These are phyloP conservation scores for Nephrotoma appendiculata DNA, from an alignment of 2,888 invertebrate genomes.

Conservation along the genomic window DNA sequence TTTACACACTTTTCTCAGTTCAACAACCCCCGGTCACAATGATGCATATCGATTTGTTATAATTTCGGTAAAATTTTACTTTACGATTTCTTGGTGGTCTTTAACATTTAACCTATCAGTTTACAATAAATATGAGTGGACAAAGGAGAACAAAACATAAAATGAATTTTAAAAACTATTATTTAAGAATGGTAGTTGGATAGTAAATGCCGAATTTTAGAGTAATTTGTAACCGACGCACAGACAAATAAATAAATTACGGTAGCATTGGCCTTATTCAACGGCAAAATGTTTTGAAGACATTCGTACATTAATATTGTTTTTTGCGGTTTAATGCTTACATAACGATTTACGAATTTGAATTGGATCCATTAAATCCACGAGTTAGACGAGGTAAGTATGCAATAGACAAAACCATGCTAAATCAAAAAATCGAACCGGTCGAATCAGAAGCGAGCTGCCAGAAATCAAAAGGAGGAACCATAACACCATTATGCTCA, in stretches of 20 bases:
- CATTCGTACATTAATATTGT: background rate
- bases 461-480: too few relatives aligned
- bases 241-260: background rate
- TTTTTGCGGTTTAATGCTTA: background rate
- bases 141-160: background rate
- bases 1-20: too few relatives aligned
- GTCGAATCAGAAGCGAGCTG: too few relatives aligned
- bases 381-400: too few relatives aligned
- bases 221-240: background rate
- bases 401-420: too few relatives aligned
- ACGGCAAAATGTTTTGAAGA: background rate
- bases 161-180: background rate
- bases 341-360: background rate
- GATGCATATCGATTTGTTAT: too few relatives aligned
- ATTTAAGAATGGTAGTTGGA: too few relatives aligned
- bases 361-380: too few relatives aligned
- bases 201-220: too few relatives aligned
- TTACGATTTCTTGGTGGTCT: background rate
- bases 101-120: background rate
- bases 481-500: too few relatives aligned
- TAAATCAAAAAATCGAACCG: too few relatives aligned
- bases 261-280: background rate
- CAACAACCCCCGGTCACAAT: too few relatives aligned
- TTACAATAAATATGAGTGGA: background rate
- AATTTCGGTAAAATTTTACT: background rate